Evolutionary conservation across 1,140 invertebrate genomes (phyloP).

Genomic region (Drosophila lacertosa): DNA sequence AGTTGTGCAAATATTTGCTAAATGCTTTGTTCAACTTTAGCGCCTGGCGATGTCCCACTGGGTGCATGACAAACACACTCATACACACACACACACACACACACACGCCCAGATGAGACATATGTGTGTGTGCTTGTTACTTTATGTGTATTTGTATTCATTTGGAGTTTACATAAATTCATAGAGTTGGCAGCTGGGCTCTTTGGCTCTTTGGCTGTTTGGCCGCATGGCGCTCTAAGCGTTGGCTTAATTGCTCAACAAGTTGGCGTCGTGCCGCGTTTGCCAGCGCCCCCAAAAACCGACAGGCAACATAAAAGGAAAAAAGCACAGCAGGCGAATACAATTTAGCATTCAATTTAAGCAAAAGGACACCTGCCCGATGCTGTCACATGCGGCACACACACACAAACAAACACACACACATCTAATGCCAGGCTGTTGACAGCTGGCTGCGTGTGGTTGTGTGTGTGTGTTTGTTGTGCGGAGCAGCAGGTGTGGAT

Average conservation of each 20-base stretch:
- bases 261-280: slow-evolving; percentile 64
- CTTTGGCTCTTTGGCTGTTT: slow-evolving; percentile 15
- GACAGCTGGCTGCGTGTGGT: neutral
- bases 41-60: slow-evolving; percentile 10
- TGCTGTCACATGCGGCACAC: slow-evolving; percentile 28
- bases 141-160: slow-evolving; percentile 34
- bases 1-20: slow-evolving; percentile 8
- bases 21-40: slow-evolving; percentile 10
- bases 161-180: slow-evolving; percentile 62
- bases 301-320: slow-evolving; percentile 15
- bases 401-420: neutral
- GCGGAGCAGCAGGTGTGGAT: slow-evolving; percentile 21
- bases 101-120: neutral
- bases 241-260: slow-evolving; percentile 77
- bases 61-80: slow-evolving; percentile 5
- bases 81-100: neutral
- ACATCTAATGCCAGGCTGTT: slow-evolving; percentile 24
- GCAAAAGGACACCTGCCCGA: slow-evolving; percentile 43
- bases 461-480: neutral
- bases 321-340: slow-evolving; percentile 1
- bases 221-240: slow-evolving; percentile 31
- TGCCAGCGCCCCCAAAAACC: slow-evolving; percentile 3
- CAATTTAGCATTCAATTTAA: slow-evolving; percentile 51
- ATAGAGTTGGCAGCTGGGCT: slow-evolving; percentile 44
- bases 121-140: slow-evolving; percentile 4